Evolutionary conservation across 1,140 invertebrate genomes (phyloP), one percentile per base, ranked within the genome.

Genomic region (Papilio xuthus): DNA sequence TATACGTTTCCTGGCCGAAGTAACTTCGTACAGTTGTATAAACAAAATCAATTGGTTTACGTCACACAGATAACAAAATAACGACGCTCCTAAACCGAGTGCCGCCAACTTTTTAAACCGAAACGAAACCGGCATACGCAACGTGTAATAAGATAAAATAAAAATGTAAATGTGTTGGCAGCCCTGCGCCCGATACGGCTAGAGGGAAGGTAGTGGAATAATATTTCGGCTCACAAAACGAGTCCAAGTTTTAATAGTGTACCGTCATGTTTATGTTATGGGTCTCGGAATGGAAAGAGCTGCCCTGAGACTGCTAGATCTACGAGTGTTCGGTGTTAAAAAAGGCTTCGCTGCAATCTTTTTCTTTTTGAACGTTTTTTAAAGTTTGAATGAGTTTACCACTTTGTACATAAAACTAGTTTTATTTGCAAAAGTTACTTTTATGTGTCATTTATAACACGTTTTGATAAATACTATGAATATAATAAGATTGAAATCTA

Each of bases 231-330:
- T 92, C 86, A 93, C 90, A 87, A 86, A 92, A 93, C 91, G 92
- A 93, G 86, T 90, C 90, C 89, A 93, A 93, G 85, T 92, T 93
- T 93, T 92, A 93, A 93, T 93, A 93, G 92, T 92, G 89, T 91
- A 87, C 81, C 83, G 84, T 88, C 85, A 91, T 93, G 90, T 93
- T 93, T 93, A 93, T 93, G 92, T 90, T 92, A 92, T 87, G 84
- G 87, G 79, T 80, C 72, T 79, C 69, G 79, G 87, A 85, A 87
- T 88, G 87, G 88, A 86, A 89, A 85, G 84, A 84, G 82, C 82
- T 82, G 84, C 82, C 87, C 84, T 84, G 82, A 84, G 85, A 84
- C 78, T 67, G n/a, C 80, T 56, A 86, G 88, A 90, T 88, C 83
- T 89, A 86, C 75, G 73, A 81, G 83, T 82, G 78, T 78, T 83